These are phyloP conservation scores for Bombyx mandarina DNA, from an alignment of 1,140 invertebrate genomes.

Conservation along the genomic window DNA sequence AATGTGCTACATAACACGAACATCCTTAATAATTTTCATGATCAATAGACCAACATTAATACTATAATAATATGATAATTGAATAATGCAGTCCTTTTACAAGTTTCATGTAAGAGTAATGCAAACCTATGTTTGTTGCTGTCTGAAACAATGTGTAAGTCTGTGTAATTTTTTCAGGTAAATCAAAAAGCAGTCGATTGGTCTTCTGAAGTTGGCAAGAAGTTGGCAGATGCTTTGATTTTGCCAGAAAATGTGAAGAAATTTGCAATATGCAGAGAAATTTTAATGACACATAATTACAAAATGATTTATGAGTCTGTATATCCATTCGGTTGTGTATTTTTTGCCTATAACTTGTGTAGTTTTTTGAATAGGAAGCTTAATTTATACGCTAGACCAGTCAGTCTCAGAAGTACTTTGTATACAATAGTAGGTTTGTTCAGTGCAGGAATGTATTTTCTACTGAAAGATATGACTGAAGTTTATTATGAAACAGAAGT, in stretches of 20 bases:
- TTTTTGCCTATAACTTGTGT: slow-evolving; percentile 67
- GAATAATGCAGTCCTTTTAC: too few species aligned
- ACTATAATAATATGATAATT: too few species aligned
- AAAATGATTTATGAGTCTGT: slow-evolving; percentile 70
- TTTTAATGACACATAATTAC: slow-evolving; percentile 73
- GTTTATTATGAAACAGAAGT: slow-evolving; percentile 73
- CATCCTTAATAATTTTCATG: too few species aligned
- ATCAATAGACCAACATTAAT: too few species aligned
- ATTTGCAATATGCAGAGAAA: slow-evolving; percentile 83
- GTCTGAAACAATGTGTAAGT: not conserved
- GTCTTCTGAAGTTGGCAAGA: slow-evolving; percentile 72
- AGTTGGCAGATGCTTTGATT: slow-evolving; percentile 76
- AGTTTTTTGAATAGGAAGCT: slow-evolving; percentile 68
- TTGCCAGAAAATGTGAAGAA: slow-evolving; percentile 82
- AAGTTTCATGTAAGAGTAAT: too few species aligned
- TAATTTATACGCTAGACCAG: slow-evolving; percentile 71
- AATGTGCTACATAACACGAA: too few species aligned
- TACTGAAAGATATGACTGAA: slow-evolving; percentile 76
- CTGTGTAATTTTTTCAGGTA: slow-evolving; percentile 56
- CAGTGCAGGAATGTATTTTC: slow-evolving; percentile 73
- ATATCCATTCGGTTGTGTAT: slow-evolving; percentile 58
- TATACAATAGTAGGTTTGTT: slow-evolving; percentile 74
- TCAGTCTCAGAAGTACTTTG: slow-evolving; percentile 62
- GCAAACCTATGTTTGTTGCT: too few species aligned
- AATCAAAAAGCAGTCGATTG: slow-evolving; percentile 73